A percentile compares a stretch with the other conserved stretches of the same genome.
phyloP scores from a whole-genome alignment of 2,797 vertebrate genomes.

The Siniperca undulata region DNA sequence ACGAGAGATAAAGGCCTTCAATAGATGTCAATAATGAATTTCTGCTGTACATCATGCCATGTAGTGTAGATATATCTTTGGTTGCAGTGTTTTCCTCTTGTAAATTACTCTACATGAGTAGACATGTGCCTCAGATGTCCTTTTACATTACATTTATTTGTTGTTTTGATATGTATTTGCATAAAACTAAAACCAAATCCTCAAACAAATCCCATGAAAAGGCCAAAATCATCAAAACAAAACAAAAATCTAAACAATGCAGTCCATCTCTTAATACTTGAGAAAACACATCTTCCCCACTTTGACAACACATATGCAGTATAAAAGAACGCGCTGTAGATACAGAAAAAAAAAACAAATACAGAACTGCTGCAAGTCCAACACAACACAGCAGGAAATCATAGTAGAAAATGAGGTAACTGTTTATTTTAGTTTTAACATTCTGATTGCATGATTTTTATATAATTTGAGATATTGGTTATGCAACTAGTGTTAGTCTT shows the following conservation, averaged over 20 bases:
- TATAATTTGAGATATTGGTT: no score
- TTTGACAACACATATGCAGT: no score
- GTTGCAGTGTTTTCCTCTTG: neutral
- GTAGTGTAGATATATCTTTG: neutral
- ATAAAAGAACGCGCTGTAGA: no score
- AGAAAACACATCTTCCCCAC: no score
- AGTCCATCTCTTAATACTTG: neutral
- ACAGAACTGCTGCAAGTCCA: no score
- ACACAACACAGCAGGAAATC: no score
- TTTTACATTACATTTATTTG: neutral
- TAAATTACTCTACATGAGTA: neutral
- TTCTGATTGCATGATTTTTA: no score
- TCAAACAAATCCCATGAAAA: neutral
- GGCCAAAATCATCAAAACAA: neutral
- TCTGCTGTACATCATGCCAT: neutral
- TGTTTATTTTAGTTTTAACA: no score
- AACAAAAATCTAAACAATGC: neutral
- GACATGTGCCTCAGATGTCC: neutral
- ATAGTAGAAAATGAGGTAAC: no score
- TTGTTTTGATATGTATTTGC: neutral
- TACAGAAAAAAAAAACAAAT: no score
- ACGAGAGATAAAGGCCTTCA: constrained; percentile 11
- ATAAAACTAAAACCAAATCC: neutral
- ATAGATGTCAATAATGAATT: constrained; percentile 9
- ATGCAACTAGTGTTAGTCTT: no score